Percentiles rank a stretch among this genome's conserved stretches.
phyloP scores from a whole-genome alignment of 92 coral and sea anemone genomes.

The Porites divaricata region DNA sequence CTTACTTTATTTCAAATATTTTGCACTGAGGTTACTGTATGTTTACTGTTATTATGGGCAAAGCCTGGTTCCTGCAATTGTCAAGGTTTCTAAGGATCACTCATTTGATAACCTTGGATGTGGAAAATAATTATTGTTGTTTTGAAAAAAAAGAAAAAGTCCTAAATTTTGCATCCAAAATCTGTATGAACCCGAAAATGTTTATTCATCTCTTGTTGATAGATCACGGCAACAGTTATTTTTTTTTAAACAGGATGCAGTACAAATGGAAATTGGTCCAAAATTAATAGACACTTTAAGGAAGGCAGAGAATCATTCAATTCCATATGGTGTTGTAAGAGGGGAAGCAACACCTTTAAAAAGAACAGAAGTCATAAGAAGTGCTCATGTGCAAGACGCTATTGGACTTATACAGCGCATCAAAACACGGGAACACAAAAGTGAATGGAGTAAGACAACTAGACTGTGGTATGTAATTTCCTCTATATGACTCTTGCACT shows the following conservation, averaged over 20 bases:
- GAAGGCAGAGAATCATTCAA: slow-evolving; percentile 51
- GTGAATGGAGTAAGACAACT: slow-evolving; percentile 87
- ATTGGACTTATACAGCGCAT: slow-evolving; percentile 75
- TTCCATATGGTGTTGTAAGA: slow-evolving; percentile 86
- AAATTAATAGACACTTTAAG: slow-evolving; percentile 60
- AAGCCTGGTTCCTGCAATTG: too few species aligned
- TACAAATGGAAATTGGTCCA: slow-evolving; percentile 68
- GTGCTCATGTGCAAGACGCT: slow-evolving; percentile 68
- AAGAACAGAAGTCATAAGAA: slow-evolving; percentile 51
- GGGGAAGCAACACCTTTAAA: slow-evolving; percentile 85
- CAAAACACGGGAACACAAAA: slow-evolving; percentile 80
- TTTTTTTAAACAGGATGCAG: slow-evolving; percentile 51
- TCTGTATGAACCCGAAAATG: too few species aligned
- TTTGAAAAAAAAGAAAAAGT: too few species aligned
- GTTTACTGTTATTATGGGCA: too few species aligned
- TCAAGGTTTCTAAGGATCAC: too few species aligned
- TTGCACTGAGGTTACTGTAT: too few species aligned
- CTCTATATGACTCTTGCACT: neutral
- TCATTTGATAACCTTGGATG: too few species aligned
- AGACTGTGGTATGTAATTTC: slow-evolving; percentile 79
- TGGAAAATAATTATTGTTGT: too few species aligned
- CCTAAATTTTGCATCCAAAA: too few species aligned
- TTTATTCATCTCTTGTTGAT: too few species aligned
- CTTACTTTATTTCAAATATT: too few species aligned
- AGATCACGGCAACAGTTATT: too few species aligned